phyloP scores from a whole-genome alignment of 2,888 invertebrate species.

The Pseudococcus jackbeardsleyi region DNA sequence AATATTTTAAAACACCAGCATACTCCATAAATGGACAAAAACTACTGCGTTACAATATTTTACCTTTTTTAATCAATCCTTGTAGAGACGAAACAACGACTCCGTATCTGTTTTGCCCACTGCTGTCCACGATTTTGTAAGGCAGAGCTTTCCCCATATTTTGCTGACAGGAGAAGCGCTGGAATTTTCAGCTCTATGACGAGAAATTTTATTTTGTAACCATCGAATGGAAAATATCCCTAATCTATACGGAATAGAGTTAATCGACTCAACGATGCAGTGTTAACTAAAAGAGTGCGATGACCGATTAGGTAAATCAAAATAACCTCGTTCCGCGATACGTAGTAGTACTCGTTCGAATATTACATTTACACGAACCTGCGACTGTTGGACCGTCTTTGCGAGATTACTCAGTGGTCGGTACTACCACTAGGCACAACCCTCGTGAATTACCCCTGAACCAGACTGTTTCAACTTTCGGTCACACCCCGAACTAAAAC shows the following conservation, averaged over 20 bases:
- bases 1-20: neutral
- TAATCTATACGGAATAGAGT: neutral
- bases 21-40: neutral
- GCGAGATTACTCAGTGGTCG: neutral
- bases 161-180: neutral
- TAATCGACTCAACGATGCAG: neutral
- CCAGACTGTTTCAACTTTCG: constrained; percentile 52
- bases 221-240: neutral
- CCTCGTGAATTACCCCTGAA: constrained; percentile 46
- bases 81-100: constrained; percentile 84
- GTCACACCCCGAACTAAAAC: constrained; percentile 54
- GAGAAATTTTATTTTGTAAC: neutral
- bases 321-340: constrained; percentile 37
- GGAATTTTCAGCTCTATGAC: neutral
- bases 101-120: constrained; percentile 85
- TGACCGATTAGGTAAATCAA: constrained; percentile 23
- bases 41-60: neutral
- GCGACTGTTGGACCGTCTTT: neutral
- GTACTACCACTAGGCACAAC: neutral
- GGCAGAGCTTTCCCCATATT: constrained; percentile 70
- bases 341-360: constrained; percentile 1
- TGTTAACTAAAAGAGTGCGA: neutral
- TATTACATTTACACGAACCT: neutral
- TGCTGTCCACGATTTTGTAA: constrained; percentile 84
- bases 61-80: constrained; percentile 79